These are phyloP conservation scores for Pseudococcus viburni DNA, from an alignment of 2,888 invertebrate genomes.

Conservation along the genomic window DNA sequence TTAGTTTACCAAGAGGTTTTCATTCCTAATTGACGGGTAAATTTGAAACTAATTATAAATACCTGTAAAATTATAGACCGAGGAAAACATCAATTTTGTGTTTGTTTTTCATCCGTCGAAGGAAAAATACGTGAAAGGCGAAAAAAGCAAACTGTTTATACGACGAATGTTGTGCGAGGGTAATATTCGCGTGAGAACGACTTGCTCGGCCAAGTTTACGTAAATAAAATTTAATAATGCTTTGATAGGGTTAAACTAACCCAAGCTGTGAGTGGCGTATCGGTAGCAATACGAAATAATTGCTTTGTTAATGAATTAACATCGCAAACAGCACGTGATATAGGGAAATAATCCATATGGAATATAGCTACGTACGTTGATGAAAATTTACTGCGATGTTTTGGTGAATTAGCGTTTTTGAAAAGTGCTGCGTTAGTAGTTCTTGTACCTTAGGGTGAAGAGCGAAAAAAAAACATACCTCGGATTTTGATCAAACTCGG, in stretches of 20 bases:
- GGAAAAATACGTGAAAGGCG: background rate
- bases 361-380: background rate
- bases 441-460: too few species aligned
- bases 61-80: background rate
- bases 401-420: too few species aligned
- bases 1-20: background rate
- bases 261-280: background rate
- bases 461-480: too few species aligned
- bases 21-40: background rate
- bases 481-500: too few species aligned
- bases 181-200: background rate
- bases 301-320: slow-evolving; percentile 1
- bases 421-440: too few species aligned
- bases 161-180: background rate
- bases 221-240: slow-evolving; percentile 36
- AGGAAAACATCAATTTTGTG: background rate
- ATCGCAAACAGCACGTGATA: background rate
- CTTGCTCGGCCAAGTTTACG: background rate
- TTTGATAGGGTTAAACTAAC: slow-evolving; percentile 9
- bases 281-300: background rate
- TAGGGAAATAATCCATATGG: background rate
- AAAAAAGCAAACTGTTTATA: background rate
- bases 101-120: background rate
- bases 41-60: slow-evolving; percentile 3
- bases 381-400: background rate